Base-by-base conservation (phyloP, 2,888 invertebrate genomes). In the Nezara viridula region DNA sequence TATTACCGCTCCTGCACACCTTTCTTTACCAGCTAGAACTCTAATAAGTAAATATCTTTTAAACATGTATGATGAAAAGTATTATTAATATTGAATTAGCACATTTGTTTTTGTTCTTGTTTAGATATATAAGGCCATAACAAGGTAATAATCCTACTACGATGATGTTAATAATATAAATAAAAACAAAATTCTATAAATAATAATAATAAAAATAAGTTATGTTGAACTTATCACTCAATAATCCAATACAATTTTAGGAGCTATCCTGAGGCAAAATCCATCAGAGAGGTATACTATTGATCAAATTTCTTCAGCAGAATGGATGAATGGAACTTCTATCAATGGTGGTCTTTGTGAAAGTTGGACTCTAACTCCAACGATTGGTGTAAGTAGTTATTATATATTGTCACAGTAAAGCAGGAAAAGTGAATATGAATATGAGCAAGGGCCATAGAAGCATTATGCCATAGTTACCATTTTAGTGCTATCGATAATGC, bases 1-100 rank as follows among this genome's bases (percentile, higher is more conserved):
- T 89, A 95, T 94, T 92, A 93, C 93, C 89, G 93, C 94, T 90
- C 95, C 95, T 2, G 93, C 94, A 4, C 93, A 94, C 91, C 92
- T 95, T 19, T 93, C 94, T 90, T 92, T 93, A 90, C 93, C 93
- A 86, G 94, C 94, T 92, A 92, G 93, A 91, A 92, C 93, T 91
- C 93, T 94, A 91, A 94, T 95, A 90, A 93, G 94, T 94, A 92
- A 91, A 90, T 90, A 60, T 24, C 37, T 73, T 77, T 27, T 27
- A 4, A 12, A 55, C 21, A 40, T 5, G 16, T 16, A 60, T 27
- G 0, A 73, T 73, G 9, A 16, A 73, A 73, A 73, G 37, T 19
- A 4, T 1, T 73, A 16, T 37, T n/a, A 55, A 19, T 55, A 55
- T n/a, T 55, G n/a, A 24, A 10, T 55, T 55, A 24, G 21, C 14